Conservation (phyloP, 2,797 vertebrate species). For the Mormyrops boulengeri region DNA sequence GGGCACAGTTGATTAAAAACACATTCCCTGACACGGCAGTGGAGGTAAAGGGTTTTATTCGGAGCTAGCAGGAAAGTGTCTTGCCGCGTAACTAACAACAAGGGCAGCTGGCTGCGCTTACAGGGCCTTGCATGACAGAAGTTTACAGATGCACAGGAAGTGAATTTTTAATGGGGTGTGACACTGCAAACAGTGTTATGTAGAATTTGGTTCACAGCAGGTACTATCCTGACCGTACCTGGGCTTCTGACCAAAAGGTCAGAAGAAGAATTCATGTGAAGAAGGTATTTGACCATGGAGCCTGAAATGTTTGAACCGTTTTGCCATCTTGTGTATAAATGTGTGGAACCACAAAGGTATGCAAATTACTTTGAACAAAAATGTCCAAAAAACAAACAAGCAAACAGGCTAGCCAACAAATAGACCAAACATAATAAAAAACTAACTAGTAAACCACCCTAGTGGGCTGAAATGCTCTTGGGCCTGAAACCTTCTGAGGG, state of each 20-base stretch:
- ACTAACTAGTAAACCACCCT: background rate
- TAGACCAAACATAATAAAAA: background rate
- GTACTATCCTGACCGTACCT: background rate
- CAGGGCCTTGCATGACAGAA: background rate
- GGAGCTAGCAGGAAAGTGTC: background rate
- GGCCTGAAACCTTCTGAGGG: background rate
- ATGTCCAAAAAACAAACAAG: background rate
- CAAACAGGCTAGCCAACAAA: background rate
- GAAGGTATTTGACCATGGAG: background rate
- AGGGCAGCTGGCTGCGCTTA: background rate
- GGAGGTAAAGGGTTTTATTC: background rate
- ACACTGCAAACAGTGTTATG: background rate
- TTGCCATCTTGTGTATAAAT: background rate
- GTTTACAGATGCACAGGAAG: background rate
- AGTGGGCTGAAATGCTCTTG: background rate
- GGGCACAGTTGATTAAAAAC: background rate
- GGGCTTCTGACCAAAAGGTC: background rate
- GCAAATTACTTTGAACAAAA: background rate
- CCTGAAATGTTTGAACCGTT: background rate
- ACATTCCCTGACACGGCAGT: background rate
- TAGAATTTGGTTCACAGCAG: background rate
- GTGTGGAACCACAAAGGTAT: background rate
- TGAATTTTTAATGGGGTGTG: background rate
- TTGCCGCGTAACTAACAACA: background rate
- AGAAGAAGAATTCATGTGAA: background rate